Conservation (phyloP, 1,140 invertebrate genomes). For the Eufriesea mexicana region DNA sequence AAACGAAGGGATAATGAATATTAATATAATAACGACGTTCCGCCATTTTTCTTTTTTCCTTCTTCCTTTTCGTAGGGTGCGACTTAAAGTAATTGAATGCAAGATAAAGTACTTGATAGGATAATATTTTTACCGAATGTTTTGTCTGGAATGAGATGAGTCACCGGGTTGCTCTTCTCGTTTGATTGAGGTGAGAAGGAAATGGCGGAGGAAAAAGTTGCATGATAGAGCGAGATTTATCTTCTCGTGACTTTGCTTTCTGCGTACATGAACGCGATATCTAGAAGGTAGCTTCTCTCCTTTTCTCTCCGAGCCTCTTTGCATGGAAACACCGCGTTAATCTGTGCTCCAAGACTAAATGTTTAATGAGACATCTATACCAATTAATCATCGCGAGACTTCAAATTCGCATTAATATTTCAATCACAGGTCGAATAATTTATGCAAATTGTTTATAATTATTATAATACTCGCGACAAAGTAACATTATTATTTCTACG, state of each 20-base stretch:
- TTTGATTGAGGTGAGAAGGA: slow-evolving; percentile 19
- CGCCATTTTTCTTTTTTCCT: not conserved
- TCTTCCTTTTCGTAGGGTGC: too few relatives aligned
- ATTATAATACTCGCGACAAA: too few relatives aligned
- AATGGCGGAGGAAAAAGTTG: not conserved
- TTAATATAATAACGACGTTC: not conserved
- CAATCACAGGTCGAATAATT: too few relatives aligned
- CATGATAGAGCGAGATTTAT: not conserved
- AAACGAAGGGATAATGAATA: not conserved
- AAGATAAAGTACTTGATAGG: not conserved
- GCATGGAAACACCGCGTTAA: not conserved
- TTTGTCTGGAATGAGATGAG: not conserved
- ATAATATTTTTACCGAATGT: not conserved
- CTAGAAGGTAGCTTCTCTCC: not conserved
- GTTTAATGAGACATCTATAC: too few relatives aligned
- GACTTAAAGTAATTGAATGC: not conserved
- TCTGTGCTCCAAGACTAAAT: not conserved
- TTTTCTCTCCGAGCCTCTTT: not conserved
- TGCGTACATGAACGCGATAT: not conserved
- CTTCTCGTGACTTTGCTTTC: not conserved
- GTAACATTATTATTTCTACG: too few relatives aligned
- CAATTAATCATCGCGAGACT: not conserved
- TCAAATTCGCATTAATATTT: too few relatives aligned
- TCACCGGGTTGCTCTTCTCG: not conserved
- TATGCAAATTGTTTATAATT: too few relatives aligned